These are phyloP conservation scores for Poecilobothrus nobilitatus DNA, from an alignment of 2,888 invertebrate species.

Conservation along the genomic window DNA sequence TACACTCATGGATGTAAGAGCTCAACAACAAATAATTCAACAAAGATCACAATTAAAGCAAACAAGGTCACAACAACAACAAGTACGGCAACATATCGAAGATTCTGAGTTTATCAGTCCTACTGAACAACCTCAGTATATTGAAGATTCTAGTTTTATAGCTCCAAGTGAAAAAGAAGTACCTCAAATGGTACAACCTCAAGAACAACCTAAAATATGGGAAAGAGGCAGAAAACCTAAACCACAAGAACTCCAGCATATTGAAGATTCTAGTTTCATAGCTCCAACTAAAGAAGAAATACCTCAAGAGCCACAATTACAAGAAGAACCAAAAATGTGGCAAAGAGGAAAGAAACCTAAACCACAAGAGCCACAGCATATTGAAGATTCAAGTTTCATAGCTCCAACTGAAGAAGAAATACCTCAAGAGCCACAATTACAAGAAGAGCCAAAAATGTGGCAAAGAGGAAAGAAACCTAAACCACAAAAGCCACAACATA, in stretches of 20 bases:
- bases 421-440: neutral
- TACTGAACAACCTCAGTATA: slow-evolving; percentile 20
- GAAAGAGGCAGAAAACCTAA: slow-evolving; percentile 25
- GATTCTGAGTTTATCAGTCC: slow-evolving; percentile 14
- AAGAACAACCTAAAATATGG: slow-evolving; percentile 37
- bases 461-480: slow-evolving; percentile 35
- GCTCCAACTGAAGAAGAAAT: neutral
- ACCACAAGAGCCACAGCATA: slow-evolving; percentile 2
- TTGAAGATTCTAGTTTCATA: neutral
- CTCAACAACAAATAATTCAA: neutral
- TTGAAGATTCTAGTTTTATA: slow-evolving; percentile 27
- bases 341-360: slow-evolving; percentile 29
- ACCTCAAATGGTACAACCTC: too few relatives aligned
- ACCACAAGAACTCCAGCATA: slow-evolving; percentile 19
- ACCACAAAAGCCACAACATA: slow-evolving; percentile 24
- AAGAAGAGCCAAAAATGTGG: slow-evolving; percentile 38
- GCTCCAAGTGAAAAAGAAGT: slow-evolving; percentile 32
- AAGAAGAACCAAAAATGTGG: slow-evolving; percentile 6
- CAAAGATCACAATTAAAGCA: neutral
- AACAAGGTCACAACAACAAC: neutral
- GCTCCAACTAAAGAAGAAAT: neutral
- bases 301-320: neutral
- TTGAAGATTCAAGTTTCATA: neutral
- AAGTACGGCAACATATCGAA: slow-evolving; percentile 10
- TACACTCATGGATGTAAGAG: neutral